phyloP scores from a whole-genome alignment of 2,113 vertebrate species.

The Rhabdomys dilectus region DNA sequence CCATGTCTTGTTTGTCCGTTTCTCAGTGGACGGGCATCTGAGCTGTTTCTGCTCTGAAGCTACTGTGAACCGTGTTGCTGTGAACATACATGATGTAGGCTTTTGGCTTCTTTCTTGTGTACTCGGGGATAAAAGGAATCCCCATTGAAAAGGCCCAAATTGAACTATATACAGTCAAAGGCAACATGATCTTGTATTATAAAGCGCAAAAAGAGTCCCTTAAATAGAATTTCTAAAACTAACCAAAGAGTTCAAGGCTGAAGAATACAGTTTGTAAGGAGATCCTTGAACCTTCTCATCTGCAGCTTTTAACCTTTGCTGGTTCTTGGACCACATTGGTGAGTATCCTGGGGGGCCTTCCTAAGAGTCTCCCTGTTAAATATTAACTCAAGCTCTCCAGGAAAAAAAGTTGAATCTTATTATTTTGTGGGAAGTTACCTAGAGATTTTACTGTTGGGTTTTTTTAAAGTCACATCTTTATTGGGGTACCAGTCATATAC shows the following conservation, averaged over 20 bases:
- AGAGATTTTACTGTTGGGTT: not conserved
- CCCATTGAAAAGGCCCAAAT: not conserved
- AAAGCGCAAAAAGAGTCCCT: not conserved
- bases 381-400: not conserved
- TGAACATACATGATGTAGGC: not conserved
- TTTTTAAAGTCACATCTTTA: not conserved
- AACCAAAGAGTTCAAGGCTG: not conserved
- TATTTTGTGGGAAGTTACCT: not conserved
- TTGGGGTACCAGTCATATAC: not conserved
- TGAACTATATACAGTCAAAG: not conserved
- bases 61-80: not conserved
- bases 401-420: not conserved
- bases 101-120: not conserved
- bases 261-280: not conserved
- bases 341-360: not conserved
- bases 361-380: not conserved
- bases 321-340: not conserved
- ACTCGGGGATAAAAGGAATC: not conserved
- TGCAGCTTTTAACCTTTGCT: not conserved
- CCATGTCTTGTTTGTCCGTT: not conserved
- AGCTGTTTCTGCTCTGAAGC: not conserved
- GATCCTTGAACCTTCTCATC: not conserved
- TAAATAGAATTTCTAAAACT: not conserved
- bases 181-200: not conserved
- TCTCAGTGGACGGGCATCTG: not conserved